phyloP scores from a whole-genome alignment of 2,113 vertebrate species.

The Deroptyus accipitrinus region DNA sequence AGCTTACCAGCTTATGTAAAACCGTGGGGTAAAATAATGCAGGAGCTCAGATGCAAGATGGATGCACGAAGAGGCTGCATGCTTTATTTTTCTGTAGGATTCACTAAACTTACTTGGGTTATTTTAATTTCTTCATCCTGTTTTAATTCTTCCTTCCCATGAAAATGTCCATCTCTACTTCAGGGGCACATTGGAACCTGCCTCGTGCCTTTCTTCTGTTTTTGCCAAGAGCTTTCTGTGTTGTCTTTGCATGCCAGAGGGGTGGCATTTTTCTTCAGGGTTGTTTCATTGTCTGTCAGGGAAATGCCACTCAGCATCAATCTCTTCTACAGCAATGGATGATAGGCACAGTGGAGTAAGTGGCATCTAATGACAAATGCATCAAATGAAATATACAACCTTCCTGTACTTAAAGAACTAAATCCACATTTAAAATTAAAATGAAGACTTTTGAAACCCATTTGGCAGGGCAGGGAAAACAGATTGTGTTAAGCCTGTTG shows the following conservation, averaged over 20 bases:
- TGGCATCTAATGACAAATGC: background rate
- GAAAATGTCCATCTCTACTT: background rate
- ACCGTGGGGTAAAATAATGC: background rate
- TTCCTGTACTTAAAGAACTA: background rate
- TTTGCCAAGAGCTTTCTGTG: rapidly evolving
- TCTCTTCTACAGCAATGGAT: background rate
- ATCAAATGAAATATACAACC: background rate
- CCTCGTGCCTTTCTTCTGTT: background rate
- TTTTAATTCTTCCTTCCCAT: background rate
- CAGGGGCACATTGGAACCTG: background rate
- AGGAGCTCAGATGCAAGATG: background rate
- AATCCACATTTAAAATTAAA: background rate
- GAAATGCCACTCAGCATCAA: background rate
- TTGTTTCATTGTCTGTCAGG: background rate
- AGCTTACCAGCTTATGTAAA: background rate
- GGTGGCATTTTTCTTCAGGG: background rate
- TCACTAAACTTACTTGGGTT: background rate
- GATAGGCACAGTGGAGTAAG: background rate
- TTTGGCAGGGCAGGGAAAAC: background rate
- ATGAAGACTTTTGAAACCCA: background rate
- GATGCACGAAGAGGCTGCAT: rapidly evolving
- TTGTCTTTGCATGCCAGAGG: background rate
- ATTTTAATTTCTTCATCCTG: background rate
- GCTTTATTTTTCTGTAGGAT: background rate
- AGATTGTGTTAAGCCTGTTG: background rate